A percentile compares a stretch with the other conserved stretches of the same genome.
phyloP scores from a whole-genome alignment of 2,797 vertebrate genomes.

The Botia kubotai region DNA sequence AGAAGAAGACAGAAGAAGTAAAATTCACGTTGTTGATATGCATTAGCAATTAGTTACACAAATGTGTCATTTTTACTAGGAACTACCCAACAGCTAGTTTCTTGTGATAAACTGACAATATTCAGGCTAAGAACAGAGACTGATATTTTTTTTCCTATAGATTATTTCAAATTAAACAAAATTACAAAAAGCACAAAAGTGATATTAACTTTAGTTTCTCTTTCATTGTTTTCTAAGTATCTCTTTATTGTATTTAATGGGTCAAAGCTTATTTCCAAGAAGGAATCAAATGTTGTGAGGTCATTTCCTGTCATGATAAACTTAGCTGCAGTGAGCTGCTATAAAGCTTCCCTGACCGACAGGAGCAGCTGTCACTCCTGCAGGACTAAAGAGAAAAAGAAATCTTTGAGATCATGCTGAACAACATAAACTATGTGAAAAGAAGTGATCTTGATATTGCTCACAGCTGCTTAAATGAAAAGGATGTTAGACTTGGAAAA shows the following conservation, averaged over 20 bases:
- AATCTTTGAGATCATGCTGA: neutral
- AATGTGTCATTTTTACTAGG: constrained; percentile 22
- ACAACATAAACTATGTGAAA: neutral
- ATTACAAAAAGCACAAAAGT: neutral
- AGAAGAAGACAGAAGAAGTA: neutral
- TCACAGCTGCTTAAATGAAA: constrained; percentile 16
- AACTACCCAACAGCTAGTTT: neutral
- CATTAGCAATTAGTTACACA: constrained; percentile 11
- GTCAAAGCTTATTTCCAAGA: neutral
- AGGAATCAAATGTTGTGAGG: constrained; percentile 38
- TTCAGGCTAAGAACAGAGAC: neutral
- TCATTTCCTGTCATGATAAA: constrained; percentile 50
- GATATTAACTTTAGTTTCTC: no score
- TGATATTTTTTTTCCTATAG: neutral
- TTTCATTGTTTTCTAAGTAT: no score
- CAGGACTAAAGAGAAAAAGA: constrained; percentile 15
- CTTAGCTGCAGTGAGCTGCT: constrained; percentile 18
- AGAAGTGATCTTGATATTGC: neutral
- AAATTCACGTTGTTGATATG: constrained; percentile 15
- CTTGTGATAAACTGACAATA: neutral
- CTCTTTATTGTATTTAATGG: neutral
- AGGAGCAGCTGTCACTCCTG: constrained; percentile 36
- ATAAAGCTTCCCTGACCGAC: constrained; percentile 42
- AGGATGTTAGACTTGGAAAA: neutral
- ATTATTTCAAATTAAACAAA: neutral